Base-by-base conservation (phyloP, 1,140 invertebrate species). In the Drosophila neocordata region DNA sequence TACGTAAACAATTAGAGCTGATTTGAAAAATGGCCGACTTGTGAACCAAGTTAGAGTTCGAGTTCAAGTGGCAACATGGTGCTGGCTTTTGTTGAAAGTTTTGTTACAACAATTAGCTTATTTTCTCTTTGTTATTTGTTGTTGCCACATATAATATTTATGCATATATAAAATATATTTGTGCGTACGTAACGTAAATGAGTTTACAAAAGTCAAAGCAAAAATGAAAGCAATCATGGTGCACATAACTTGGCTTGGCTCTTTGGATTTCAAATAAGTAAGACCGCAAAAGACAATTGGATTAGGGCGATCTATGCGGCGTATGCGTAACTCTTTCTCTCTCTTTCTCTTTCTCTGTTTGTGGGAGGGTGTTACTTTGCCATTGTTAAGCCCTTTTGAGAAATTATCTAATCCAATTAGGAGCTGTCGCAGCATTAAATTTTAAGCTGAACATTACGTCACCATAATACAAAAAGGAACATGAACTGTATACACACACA, bases 401-500 rank as follows among this genome's bases (percentile, higher is more conserved):
- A 71, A 87, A 83, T 85, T 85, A 85, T 85, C 81, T 82, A 87
- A 87, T 85, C 82, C 81, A 87, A 85, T 85, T 85, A 85, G 74
- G 82, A 87, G 74, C 74, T 69, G 74, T 69, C 68, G 82, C 79
- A 83, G 79, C 76, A 69, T 83, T 74, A 72, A 83, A 74, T 75
- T 74, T 48, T 20, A 56, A 67, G 68, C 76, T 64, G 64, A 64
- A 57, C 65, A 73, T 87, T 87, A 85, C 78, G 75, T 82, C 87
- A 87, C 56, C 34, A 65, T 62, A 65, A 65, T 62, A 64, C 62
- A 64, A 56, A 56, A 60, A 20, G 48, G 52, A 44, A 5, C 37
- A 18, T 44, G 13, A 20, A 38, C 41, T 6, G 27, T 37, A 41
- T 69, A 77, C 64, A 65, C 77, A 79, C 48, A 73, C 56, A 76